Base-by-base conservation (phyloP, 1,140 invertebrate species). In the Anastrepha ludens region DNA sequence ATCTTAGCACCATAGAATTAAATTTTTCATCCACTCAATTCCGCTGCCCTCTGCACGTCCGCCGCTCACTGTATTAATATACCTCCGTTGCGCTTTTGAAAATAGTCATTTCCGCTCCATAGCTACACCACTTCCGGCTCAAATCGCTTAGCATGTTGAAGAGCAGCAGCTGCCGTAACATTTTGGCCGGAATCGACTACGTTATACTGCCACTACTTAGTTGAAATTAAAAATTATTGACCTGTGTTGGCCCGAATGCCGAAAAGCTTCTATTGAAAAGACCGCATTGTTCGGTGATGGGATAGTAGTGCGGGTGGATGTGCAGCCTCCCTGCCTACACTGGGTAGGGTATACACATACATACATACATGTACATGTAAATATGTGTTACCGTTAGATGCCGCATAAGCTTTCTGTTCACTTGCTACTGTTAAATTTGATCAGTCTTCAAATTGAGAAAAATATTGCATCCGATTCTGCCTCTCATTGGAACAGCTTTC, bases 51-150 rank as follows among this genome's bases (percentile, higher is more conserved):
- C 44, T 5, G 41, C 41, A 50, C 64, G 4, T n/a, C n/a, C 11
- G 7, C 50, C 44, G 3, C 6, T 29, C n/a, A 55, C 20, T 6
- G 64, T 39, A 67, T 67, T 20, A 9, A 2, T 67, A 29, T n/a
- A n/a, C 5, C 70, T 50, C 15, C 9, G 47, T 81, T 81, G 74
- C 47, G 9, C 47, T 81, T 81, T 81, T 81, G 7, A 81, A 81
- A 81, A 81, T 58, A 81, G 74, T 81, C 17, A 81, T 81, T 81
- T 81, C 74, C 74, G 74, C 47, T 58, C 9, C 9, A 81, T 17
- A 81, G 74, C 47, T 81, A 2, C n/a, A 81, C 74, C 74, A 81
- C 74, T 81, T 81, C 74, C 74, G 74, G 74, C 74, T 81, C 47
- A 81, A 81, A 20, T 55, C 47, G 74, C n/a, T 81, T 13, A 11